phyloP scores from a whole-genome alignment of 2,113 vertebrate species.

The pig (Sus scrofa) region T2T-Sscrofa CM000822.6:8205501-8206000 shows the following conservation, averaged over 20 bases:
- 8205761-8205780: neutral
- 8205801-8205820: neutral
- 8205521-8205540: rapidly evolving
- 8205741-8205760: neutral
- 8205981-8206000: neutral
- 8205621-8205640: neutral
- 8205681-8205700: rapidly evolving
- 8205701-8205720: neutral
- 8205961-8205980: neutral
- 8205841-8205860: neutral
- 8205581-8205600: neutral
- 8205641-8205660: neutral
- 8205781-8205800: neutral
- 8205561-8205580: too few relatives aligned
- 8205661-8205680: rapidly evolving
- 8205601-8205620: neutral
- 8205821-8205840: neutral
- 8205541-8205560: neutral
- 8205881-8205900: neutral
- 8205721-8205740: neutral
- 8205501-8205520: neutral
- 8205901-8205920: neutral
- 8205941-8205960: neutral
- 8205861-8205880: neutral
- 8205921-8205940: neutral